Conservation (phyloP, 2,797 vertebrate genomes). For the Eulemur rubriventer region DNA sequence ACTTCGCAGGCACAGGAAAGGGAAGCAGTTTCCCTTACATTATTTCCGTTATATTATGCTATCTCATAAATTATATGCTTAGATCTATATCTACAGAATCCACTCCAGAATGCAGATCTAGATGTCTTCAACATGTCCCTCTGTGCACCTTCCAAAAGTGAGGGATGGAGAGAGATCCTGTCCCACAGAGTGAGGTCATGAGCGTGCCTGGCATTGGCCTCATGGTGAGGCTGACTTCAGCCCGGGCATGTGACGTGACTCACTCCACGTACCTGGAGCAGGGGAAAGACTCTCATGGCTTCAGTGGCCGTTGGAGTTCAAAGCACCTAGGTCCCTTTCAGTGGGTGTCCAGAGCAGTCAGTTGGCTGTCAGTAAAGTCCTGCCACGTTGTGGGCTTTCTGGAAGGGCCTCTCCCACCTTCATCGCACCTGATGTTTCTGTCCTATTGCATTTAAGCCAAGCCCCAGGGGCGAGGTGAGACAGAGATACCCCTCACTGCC, state of each 20-base stretch:
- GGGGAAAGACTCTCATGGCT: background rate
- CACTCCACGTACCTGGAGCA: fast-evolving
- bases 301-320: background rate
- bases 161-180: background rate
- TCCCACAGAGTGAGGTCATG: fast-evolving
- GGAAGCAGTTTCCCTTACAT: no score
- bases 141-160: background rate
- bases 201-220: fast-evolving
- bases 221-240: fast-evolving
- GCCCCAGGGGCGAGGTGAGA: background rate
- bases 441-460: background rate
- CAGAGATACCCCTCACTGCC: fast-evolving
- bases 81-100: background rate
- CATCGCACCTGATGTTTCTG: background rate
- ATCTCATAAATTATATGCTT: background rate
- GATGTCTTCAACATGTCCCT: background rate
- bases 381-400: background rate
- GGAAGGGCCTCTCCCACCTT: background rate
- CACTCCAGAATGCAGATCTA: background rate
- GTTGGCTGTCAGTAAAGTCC: background rate
- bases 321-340: background rate
- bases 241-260: fast-evolving
- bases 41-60: background rate
- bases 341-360: fast-evolving
- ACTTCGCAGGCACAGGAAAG: no score